Evolutionary conservation across 2,888 invertebrate species (phyloP).

Genomic region (Eudemis profundana): DNA sequence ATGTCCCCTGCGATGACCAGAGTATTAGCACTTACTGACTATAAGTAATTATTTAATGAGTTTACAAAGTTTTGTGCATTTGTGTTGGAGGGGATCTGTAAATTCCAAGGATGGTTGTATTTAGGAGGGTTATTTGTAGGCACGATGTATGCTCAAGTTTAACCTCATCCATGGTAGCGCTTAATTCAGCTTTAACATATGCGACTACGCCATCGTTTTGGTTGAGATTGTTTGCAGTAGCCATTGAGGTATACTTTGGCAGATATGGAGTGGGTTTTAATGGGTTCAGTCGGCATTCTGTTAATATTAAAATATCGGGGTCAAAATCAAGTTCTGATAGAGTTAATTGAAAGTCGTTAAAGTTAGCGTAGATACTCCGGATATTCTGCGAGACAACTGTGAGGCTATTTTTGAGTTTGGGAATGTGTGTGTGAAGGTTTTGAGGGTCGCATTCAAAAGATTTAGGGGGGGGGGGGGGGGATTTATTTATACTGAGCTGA

Average conservation of each 20-base stretch:
- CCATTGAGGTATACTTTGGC: background rate
- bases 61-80: no score
- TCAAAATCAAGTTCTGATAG: background rate
- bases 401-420: background rate
- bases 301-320: background rate
- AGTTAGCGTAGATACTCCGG: background rate
- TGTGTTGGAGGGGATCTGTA: no score
- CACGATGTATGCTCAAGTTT: background rate
- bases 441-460: slow-evolving; percentile 12
- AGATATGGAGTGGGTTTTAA: background rate
- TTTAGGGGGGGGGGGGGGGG: no score
- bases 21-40: background rate
- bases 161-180: background rate
- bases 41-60: background rate
- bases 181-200: background rate
- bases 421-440: background rate
- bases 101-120: background rate
- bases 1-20: background rate
- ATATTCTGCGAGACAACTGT: background rate
- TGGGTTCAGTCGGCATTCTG: background rate
- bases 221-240: background rate
- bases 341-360: background rate
- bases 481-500: background rate
- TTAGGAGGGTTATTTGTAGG: background rate
- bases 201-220: no score